Evolutionary conservation across 2,888 invertebrate genomes (phyloP).

Genomic region (Drosophila robusta): DNA sequence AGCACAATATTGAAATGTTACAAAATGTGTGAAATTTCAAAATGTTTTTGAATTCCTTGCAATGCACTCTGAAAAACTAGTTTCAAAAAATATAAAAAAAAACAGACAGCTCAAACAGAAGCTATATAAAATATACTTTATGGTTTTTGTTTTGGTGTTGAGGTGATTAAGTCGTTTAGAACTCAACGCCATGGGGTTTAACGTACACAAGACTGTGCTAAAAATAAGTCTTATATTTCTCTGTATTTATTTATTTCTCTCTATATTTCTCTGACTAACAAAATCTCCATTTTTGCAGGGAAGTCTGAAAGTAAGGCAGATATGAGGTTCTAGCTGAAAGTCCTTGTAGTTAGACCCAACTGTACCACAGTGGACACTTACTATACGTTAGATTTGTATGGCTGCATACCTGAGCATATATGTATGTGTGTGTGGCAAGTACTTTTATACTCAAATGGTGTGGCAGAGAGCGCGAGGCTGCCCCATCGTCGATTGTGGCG

Average conservation of each 20-base stretch:
- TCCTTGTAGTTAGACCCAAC: constrained; percentile 10
- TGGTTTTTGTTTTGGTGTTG: neutral
- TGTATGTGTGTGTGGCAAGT: neutral
- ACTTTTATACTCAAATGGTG: constrained; percentile 3
- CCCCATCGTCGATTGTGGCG: constrained; percentile 3
- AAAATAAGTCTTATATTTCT: no score
- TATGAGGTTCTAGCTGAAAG: neutral
- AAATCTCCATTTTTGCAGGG: no score
- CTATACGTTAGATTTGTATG: neutral
- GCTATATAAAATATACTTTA: neutral
- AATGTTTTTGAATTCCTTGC: neutral
- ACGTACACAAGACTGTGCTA: no score
- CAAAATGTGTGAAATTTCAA: neutral
- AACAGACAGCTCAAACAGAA: neutral
- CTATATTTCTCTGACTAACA: no score
- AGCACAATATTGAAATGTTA: no score
- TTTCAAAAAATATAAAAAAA: neutral
- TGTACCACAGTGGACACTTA: constrained; percentile 21
- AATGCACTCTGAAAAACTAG: neutral
- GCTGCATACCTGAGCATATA: neutral
- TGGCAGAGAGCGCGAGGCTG: constrained; percentile 22
- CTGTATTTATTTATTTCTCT: no score
- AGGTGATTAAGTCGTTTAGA: neutral
- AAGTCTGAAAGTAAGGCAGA: neutral
- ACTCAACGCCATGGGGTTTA: no score